These are phyloP conservation scores for Neomorphus geoffroyi DNA, from an alignment of 2,797 vertebrate species.

Conservation along the genomic window DNA sequence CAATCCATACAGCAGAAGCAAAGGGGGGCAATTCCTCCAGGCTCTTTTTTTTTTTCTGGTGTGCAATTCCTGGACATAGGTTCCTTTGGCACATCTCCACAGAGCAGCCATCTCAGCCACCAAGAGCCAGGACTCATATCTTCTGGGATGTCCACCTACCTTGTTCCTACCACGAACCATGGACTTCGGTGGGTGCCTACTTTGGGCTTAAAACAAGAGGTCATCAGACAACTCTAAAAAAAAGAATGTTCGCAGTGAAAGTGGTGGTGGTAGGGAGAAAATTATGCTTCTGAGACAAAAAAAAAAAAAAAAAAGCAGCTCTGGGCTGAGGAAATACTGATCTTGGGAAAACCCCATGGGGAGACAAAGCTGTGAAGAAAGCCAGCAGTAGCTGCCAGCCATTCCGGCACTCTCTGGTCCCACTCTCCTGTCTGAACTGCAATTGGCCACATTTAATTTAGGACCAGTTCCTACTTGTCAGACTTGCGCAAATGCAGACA, in stretches of 20 bases:
- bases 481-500: not conserved
- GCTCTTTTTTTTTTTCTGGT: not conserved
- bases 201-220: not conserved
- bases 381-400: not conserved
- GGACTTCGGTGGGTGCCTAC: too few relatives aligned
- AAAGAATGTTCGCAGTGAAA: not conserved
- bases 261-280: too few relatives aligned
- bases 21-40: not conserved
- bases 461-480: not conserved
- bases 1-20: not conserved
- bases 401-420: not conserved
- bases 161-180: accelerated
- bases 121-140: not conserved
- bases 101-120: not conserved
- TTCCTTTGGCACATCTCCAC: not conserved
- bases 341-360: not conserved
- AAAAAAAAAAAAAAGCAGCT: not conserved
- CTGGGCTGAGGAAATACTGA: not conserved
- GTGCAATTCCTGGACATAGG: not conserved
- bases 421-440: not conserved
- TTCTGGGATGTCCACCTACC: not conserved
- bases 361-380: not conserved
- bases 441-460: not conserved
- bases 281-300: not conserved
- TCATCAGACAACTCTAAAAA: not conserved